phyloP scores from a whole-genome alignment of 1,140 invertebrate species.

The Calephelis nemesis region DNA sequence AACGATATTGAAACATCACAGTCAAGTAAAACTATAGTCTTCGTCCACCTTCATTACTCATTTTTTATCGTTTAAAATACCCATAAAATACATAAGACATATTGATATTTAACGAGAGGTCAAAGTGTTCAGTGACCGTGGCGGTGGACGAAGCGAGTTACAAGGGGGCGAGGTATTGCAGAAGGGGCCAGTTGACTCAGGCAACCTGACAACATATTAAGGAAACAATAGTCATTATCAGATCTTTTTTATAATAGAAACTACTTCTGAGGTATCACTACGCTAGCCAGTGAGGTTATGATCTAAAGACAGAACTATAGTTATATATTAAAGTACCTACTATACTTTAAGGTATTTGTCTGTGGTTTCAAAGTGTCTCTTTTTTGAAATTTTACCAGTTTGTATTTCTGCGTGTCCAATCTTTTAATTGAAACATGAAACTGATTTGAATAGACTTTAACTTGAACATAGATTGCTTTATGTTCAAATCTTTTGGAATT shows the following conservation, averaged over 20 bases:
- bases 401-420: no score
- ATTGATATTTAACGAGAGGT: conserved; percentile 60
- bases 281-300: not conserved
- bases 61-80: conserved; percentile 26
- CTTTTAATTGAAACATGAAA: no score
- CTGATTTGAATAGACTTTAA: no score
- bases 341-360: no score
- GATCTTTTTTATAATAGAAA: not conserved
- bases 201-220: conserved; percentile 34
- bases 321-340: no score
- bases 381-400: no score
- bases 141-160: conserved; percentile 36
- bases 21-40: not conserved
- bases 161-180: conserved; percentile 27
- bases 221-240: conserved; percentile 14
- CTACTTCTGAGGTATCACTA: not conserved
- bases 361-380: no score
- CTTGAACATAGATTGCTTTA: no score
- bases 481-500: no score
- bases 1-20: no score
- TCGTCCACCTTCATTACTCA: not conserved
- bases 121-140: conserved; percentile 70
- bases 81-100: conserved; percentile 48
- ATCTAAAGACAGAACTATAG: not conserved
- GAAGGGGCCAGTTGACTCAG: conserved; percentile 30